These are phyloP conservation scores for Engystomops pustulosus DNA, from an alignment of 2,113 vertebrate species.

Conservation along the genomic window DNA sequence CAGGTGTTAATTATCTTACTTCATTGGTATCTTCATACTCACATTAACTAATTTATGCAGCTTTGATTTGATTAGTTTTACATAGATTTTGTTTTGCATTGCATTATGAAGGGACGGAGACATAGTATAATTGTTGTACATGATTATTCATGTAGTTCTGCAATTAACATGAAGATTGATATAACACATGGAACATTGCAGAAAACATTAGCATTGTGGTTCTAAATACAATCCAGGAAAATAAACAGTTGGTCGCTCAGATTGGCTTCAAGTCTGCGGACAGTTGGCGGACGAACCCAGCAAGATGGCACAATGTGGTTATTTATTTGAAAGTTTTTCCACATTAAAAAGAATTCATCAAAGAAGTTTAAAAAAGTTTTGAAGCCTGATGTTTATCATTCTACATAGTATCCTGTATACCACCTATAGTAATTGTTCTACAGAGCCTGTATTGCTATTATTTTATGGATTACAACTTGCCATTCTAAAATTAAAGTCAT, in stretches of 20 bases:
- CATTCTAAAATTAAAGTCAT: too few relatives aligned
- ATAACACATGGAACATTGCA: neutral
- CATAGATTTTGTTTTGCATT: constrained; percentile 34
- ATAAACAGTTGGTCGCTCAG: constrained; percentile 27
- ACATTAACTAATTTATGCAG: constrained; percentile 9
- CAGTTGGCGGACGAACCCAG: constrained; percentile 1
- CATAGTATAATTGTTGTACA: constrained; percentile 3
- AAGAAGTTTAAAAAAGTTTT: neutral
- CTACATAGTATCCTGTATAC: neutral
- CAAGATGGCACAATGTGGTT: neutral
- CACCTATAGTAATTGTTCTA: neutral
- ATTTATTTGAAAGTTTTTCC: constrained; percentile 26
- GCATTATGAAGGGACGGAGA: constrained; percentile 15
- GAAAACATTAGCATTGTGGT: constrained; percentile 23
- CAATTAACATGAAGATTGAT: constrained; percentile 26
- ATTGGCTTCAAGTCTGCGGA: constrained; percentile 23
- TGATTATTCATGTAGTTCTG: constrained; percentile 37
- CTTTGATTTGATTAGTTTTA: constrained; percentile 19
- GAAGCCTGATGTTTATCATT: neutral
- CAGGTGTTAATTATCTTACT: constrained; percentile 12
- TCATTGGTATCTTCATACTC: neutral
- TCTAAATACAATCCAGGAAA: constrained; percentile 30
- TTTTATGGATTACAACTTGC: neutral
- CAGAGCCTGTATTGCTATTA: too few relatives aligned
- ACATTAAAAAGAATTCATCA: neutral